A percentile compares a stretch with the other conserved stretches of the same genome.
Conservation (phyloP, 2,113 vertebrate genomes). For the Myrmophylax atrothorax region DNA sequence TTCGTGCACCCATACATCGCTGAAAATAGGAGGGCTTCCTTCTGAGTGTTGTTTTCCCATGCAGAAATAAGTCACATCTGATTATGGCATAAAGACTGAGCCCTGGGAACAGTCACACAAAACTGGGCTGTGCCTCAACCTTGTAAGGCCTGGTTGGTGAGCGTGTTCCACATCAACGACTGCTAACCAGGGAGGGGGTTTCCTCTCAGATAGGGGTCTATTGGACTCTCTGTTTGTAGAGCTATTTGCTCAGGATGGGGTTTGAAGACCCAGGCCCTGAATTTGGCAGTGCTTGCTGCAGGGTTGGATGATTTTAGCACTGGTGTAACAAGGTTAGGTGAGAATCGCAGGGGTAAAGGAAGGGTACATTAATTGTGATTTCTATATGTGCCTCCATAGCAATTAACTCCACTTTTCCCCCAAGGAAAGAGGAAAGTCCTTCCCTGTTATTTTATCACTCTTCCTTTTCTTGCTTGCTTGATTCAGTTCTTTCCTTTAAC, state of each 20-base stretch:
- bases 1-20: too few relatives aligned
- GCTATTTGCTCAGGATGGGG: rapidly evolving
- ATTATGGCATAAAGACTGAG: rapidly evolving
- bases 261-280: neutral
- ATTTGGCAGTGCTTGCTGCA: neutral
- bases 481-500: neutral
- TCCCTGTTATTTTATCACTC: neutral
- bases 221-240: neutral
- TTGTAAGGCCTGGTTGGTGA: rapidly evolving
- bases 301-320: rapidly evolving
- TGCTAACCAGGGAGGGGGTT: neutral
- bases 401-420: conserved; percentile 5
- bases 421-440: neutral
- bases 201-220: neutral
- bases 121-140: neutral
- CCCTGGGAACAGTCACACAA: neutral
- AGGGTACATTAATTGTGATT: conserved; percentile 6
- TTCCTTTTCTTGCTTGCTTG: neutral
- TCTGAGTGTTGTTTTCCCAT: neutral
- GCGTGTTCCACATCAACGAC: rapidly evolving
- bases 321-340: neutral
- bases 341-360: neutral
- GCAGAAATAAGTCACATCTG: neutral
- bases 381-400: neutral
- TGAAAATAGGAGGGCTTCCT: neutral